Conservation (phyloP, 2,888 invertebrate genomes). For the Mesochorus sp. region DNA sequence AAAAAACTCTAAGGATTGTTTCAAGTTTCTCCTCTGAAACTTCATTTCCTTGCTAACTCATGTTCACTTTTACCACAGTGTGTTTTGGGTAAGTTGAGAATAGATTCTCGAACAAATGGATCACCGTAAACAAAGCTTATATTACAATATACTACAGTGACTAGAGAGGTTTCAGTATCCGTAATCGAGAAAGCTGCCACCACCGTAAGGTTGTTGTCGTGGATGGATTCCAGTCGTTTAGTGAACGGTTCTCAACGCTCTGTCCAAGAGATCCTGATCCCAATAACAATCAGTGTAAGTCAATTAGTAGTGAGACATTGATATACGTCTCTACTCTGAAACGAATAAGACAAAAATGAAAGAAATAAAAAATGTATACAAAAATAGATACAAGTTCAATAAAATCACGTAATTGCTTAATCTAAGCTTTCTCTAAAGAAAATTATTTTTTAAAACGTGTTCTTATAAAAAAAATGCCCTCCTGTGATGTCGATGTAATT, state of each 20-base stretch:
- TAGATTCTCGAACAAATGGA: constrained; percentile 66
- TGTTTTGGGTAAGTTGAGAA: constrained; percentile 32
- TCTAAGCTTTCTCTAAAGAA: no score
- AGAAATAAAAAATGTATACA: neutral
- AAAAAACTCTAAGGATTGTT: constrained; percentile 32
- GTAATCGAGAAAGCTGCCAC: constrained; percentile 57
- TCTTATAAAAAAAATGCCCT: no score
- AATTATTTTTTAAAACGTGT: no score
- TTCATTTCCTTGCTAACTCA: constrained; percentile 42
- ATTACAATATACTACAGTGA: constrained; percentile 52
- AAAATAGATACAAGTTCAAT: neutral
- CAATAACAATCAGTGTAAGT: constrained; percentile 55
- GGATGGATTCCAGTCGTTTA: constrained; percentile 60
- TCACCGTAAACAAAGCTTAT: constrained; percentile 68
- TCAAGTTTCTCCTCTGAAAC: constrained; percentile 30
- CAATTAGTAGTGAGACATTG: constrained; percentile 55
- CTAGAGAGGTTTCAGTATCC: constrained; percentile 50
- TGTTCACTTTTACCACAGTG: constrained; percentile 46
- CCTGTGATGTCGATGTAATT: no score
- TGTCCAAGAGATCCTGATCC: constrained; percentile 42
- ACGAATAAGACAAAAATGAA: neutral
- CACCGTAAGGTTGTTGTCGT: constrained; percentile 56
- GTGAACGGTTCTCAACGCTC: constrained; percentile 56
- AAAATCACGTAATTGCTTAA: neutral
- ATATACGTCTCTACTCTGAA: neutral